These are phyloP conservation scores for Melipona quadrifasciata DNA, from an alignment of 1,140 invertebrate species.

Conservation along the genomic window DNA sequence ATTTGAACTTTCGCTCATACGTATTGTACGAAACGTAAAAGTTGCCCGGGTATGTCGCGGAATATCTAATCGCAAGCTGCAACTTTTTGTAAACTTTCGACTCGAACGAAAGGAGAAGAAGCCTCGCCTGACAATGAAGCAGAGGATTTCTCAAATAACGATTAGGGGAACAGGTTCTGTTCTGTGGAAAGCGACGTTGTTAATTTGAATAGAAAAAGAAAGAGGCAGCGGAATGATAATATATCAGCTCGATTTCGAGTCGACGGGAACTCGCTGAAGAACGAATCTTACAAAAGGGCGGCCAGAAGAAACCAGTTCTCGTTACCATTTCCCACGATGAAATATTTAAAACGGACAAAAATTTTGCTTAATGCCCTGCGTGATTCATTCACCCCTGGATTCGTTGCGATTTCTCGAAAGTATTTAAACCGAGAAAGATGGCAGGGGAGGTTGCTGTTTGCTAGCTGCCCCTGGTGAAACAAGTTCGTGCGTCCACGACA, in stretches of 20 bases:
- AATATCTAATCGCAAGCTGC: neutral
- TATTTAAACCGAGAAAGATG: conserved; percentile 7
- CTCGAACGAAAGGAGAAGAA: neutral
- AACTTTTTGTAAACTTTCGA: neutral
- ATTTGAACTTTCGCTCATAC: neutral
- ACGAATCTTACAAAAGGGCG: neutral
- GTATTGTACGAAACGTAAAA: neutral
- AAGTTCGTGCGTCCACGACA: conserved; percentile 38
- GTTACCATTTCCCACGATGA: conserved; percentile 2
- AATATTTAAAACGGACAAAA: neutral
- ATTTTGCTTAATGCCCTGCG: neutral
- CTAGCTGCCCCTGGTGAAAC: conserved; percentile 12
- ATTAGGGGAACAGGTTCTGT: neutral
- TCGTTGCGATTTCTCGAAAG: neutral
- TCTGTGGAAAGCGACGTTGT: neutral
- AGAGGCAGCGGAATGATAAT: neutral
- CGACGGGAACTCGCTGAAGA: neutral
- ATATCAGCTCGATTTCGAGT: neutral
- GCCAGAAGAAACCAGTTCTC: neutral
- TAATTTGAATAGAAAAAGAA: neutral
- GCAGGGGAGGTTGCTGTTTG: neutral
- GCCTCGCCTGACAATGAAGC: neutral
- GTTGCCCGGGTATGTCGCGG: neutral
- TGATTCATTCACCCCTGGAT: neutral
- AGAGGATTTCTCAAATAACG: neutral